These are phyloP conservation scores for Drosophila lowei DNA, from an alignment of 1,140 invertebrate species.

Conservation along the genomic window DNA sequence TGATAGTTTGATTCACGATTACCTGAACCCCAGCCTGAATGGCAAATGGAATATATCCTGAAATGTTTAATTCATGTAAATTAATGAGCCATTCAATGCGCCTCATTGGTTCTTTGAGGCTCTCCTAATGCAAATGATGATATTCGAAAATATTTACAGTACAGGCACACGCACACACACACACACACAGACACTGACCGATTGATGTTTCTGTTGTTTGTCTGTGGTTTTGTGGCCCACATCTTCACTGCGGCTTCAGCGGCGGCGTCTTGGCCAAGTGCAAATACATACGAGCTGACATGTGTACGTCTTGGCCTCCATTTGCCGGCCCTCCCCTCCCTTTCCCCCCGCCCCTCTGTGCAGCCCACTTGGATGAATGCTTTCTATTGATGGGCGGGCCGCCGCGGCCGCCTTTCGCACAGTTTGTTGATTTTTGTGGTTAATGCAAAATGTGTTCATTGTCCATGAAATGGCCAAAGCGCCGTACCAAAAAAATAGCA, in stretches of 20 bases:
- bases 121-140: not conserved
- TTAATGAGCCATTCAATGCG: conserved; percentile 21
- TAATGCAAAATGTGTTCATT: conserved; percentile 65
- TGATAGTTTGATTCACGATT: conserved; percentile 14
- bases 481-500: conserved; percentile 4
- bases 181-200: not conserved
- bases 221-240: conserved; percentile 40
- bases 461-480: conserved; percentile 53
- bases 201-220: conserved; percentile 12
- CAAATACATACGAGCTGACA: conserved; percentile 31
- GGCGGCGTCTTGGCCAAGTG: conserved; percentile 19
- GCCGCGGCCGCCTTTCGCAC: conserved; percentile 47
- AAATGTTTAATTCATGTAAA: conserved; percentile 38
- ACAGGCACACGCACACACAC: not conserved
- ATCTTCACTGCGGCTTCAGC: conserved; percentile 12
- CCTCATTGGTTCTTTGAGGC: conserved; percentile 26
- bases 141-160: conserved; percentile 51
- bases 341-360: conserved; percentile 9
- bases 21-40: conserved; percentile 3
- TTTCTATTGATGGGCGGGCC: conserved; percentile 51
- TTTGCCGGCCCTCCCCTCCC: conserved; percentile 22
- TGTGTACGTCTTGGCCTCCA: conserved; percentile 21
- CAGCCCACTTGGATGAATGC: conserved; percentile 25
- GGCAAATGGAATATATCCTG: conserved; percentile 30
- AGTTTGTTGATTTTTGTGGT: conserved; percentile 72